A percentile compares a stretch with the other conserved stretches of the same genome.
Evolutionary conservation across 1,140 invertebrate species (phyloP).

Genomic region (Neotoxoptera formosana): DNA sequence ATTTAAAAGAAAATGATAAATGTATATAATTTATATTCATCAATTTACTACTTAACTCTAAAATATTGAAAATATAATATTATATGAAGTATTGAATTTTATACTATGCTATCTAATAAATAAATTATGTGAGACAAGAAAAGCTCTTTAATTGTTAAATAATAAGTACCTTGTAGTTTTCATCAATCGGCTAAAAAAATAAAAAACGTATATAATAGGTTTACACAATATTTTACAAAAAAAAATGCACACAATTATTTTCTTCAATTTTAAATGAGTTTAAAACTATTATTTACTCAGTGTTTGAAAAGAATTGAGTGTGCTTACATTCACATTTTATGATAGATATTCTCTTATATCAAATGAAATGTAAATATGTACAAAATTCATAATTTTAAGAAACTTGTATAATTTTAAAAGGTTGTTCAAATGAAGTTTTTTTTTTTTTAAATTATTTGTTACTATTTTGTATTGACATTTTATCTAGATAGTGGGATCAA

Average conservation of each 20-base stretch:
- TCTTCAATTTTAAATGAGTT: not conserved
- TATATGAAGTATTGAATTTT: not conserved
- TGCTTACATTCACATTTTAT: no score
- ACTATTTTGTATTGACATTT: not conserved
- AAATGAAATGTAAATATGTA: no score
- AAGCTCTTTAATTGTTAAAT: constrained; percentile 7
- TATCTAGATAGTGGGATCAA: not conserved
- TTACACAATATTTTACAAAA: not conserved
- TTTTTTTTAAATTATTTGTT: no score
- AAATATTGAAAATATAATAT: not conserved
- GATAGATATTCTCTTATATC: no score
- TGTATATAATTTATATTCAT: not conserved
- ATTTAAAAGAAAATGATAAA: not conserved
- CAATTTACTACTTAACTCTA: not conserved
- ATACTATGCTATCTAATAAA: constrained; percentile 4
- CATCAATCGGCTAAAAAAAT: constrained; percentile 49
- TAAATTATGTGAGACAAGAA: not conserved
- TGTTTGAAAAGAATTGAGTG: no score
- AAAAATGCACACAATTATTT: not conserved
- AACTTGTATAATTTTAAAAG: no score
- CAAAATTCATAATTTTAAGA: not conserved
- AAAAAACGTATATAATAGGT: constrained; percentile 21
- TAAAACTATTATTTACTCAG: not conserved
- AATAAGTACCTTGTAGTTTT: constrained; percentile 45
- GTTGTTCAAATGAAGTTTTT: no score